Evolutionary conservation across 1,140 invertebrate species (phyloP).

Genomic region (Lucilia sericata): DNA sequence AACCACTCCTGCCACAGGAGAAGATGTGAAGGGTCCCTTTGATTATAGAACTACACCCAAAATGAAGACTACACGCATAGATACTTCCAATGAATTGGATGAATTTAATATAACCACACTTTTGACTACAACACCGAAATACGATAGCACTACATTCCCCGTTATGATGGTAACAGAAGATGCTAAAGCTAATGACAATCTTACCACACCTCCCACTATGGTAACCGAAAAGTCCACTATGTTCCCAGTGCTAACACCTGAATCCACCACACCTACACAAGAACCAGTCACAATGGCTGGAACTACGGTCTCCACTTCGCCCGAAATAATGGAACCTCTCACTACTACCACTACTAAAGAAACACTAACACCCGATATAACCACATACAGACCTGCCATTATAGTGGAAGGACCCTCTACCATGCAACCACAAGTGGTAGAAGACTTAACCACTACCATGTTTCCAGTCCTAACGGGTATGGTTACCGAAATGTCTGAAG

Average conservation of each 20-base stretch:
- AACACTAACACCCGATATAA: neutral
- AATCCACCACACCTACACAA: constrained; percentile 52
- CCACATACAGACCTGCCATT: neutral
- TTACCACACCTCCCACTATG: constrained; percentile 22
- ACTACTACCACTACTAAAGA: constrained; percentile 50
- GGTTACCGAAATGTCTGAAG: neutral
- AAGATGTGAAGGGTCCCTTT: constrained; percentile 53
- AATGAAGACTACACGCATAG: constrained; percentile 63
- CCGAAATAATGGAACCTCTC: constrained; percentile 50
- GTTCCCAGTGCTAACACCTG: constrained; percentile 51
- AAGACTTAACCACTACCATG: neutral
- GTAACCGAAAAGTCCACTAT: constrained; percentile 48
- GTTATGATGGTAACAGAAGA: constrained; percentile 44
- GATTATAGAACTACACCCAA: constrained; percentile 58
- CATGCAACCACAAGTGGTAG: neutral
- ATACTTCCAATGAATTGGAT: constrained; percentile 63
- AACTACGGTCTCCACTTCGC: constrained; percentile 55
- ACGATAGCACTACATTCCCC: constrained; percentile 46
- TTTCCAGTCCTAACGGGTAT: neutral
- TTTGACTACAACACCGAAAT: constrained; percentile 50
- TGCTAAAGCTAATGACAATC: neutral
- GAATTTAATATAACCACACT: constrained; percentile 44
- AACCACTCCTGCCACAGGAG: constrained; percentile 47
- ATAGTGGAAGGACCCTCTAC: neutral
- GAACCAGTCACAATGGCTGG: constrained; percentile 65